Evolutionary conservation across 1,140 invertebrate species (phyloP).

Genomic region (Drosophila oshimai): DNA sequence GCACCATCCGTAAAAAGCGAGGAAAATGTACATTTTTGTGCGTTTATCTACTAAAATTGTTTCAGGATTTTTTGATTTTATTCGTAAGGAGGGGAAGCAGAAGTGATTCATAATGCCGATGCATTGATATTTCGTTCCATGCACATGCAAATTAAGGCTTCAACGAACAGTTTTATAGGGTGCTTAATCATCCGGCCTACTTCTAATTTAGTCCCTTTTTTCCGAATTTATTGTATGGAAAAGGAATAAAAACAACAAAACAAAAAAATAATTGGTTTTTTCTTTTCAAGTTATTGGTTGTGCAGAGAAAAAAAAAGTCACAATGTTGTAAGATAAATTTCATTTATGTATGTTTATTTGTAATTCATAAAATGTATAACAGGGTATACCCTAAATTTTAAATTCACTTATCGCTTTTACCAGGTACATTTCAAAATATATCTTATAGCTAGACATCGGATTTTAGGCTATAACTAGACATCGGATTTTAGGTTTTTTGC

Average conservation of each 20-base stretch:
- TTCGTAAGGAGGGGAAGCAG: conserved; percentile 15
- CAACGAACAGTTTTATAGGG: conserved; percentile 30
- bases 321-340: not conserved
- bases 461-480: too few relatives aligned
- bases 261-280: conserved; percentile 57
- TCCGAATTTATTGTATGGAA: conserved; percentile 62
- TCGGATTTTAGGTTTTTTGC: too few relatives aligned
- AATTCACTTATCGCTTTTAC: too few relatives aligned
- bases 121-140: conserved; percentile 73
- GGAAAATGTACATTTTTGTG: conserved; percentile 47
- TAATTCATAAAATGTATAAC: too few relatives aligned
- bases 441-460: too few relatives aligned
- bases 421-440: too few relatives aligned
- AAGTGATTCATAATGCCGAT: conserved; percentile 69
- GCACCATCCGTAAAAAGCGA: conserved; percentile 37
- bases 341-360: too few relatives aligned
- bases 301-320: not conserved
- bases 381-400: too few relatives aligned
- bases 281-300: conserved; percentile 69
- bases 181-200: conserved; percentile 9
- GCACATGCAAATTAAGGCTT: conserved; percentile 69
- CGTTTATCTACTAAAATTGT: conserved; percentile 61
- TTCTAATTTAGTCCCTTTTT: not conserved
- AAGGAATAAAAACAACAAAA: conserved; percentile 52
- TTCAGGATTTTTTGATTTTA: conserved; percentile 49